Base-by-base conservation (phyloP, 1,140 invertebrate species). In the Drosophila micromelanica region DNA sequence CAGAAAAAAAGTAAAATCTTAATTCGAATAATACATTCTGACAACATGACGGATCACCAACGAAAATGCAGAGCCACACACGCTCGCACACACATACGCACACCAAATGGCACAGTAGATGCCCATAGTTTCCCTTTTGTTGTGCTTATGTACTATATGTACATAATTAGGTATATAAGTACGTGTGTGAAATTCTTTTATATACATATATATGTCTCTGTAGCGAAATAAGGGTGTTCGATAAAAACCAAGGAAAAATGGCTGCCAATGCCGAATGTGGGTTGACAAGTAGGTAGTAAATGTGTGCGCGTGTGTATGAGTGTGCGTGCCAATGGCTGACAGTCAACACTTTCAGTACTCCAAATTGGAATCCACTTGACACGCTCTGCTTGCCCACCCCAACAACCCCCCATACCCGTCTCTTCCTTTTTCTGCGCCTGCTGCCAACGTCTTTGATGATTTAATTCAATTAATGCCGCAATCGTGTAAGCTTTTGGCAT, bases 11-110 rank as follows among this genome's bases (percentile, higher is more conserved):
- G 71, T 90, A 80, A 90, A 90, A 90, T 90, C 87, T 90, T 90
- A 90, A 90, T 90, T 90, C 82, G 81, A 87, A 86, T 90, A 90
- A 90, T 90, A 86, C 87, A 90, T 90, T 90, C 87, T 90, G 87
- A 90, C 87, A 90, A 90, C 81, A 87, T 90, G 87, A 90, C 87
- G 87, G 87, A 90, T 90, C 87, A 90, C 87, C 87, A 90, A 84
- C 79, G 86, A 90, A 89, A 89, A 90, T 90, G 86, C 80, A 78
- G 65, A 74, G 71, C 63, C 71, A 89, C 73, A 84, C 73, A 86
- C 72, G 45, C 67, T 45, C 57, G 59, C 46, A 46, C 45, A 42
- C 57, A 45, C 46, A 27, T 55, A 37, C 55, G 60, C 72, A 5
- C 65, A 46, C 45, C 35, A 43, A 17, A 54, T 52, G 37, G 46